phyloP scores from a whole-genome alignment of 2,888 invertebrate genomes.

The Myopa tessellatipennis region DNA sequence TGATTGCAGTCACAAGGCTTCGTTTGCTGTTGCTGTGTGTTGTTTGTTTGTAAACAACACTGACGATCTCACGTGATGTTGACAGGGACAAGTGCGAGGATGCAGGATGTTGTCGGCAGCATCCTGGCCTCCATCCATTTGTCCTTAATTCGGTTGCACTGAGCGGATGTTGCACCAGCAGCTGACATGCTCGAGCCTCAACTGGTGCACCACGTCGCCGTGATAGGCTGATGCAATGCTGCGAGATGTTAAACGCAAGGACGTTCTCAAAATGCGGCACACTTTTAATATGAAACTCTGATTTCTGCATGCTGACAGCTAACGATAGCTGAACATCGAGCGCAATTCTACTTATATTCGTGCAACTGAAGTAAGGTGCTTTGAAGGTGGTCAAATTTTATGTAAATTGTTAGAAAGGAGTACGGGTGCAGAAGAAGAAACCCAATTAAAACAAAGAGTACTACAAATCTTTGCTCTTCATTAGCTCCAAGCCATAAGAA shows the following conservation, averaged over 20 bases:
- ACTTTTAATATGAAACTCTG: too few relatives aligned
- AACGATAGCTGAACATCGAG: too few relatives aligned
- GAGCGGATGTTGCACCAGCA: conserved; percentile 30
- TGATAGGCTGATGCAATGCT: not conserved
- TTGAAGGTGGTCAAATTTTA: too few relatives aligned
- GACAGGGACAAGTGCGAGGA: not conserved
- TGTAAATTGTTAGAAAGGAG: too few relatives aligned
- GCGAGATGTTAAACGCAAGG: not conserved
- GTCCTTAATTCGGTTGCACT: conserved; percentile 24
- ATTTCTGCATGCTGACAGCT: too few relatives aligned
- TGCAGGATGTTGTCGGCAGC: conserved; percentile 17
- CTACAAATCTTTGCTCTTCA: too few relatives aligned
- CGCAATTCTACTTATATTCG: too few relatives aligned
- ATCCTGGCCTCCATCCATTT: conserved; percentile 24
- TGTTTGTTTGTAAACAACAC: not conserved
- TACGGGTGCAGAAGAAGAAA: too few relatives aligned
- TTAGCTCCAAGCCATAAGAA: too few relatives aligned
- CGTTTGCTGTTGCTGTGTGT: not conserved
- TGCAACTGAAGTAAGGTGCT: too few relatives aligned
- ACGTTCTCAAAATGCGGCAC: not conserved
- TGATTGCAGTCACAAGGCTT: conserved; percentile 11
- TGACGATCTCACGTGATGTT: conserved; percentile 21
- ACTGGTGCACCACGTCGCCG: not conserved
- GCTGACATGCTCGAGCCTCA: conserved; percentile 25
- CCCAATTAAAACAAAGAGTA: too few relatives aligned